phyloP scores from a whole-genome alignment of 2,797 vertebrate species.

The Rhinophrynus dorsalis region DNA sequence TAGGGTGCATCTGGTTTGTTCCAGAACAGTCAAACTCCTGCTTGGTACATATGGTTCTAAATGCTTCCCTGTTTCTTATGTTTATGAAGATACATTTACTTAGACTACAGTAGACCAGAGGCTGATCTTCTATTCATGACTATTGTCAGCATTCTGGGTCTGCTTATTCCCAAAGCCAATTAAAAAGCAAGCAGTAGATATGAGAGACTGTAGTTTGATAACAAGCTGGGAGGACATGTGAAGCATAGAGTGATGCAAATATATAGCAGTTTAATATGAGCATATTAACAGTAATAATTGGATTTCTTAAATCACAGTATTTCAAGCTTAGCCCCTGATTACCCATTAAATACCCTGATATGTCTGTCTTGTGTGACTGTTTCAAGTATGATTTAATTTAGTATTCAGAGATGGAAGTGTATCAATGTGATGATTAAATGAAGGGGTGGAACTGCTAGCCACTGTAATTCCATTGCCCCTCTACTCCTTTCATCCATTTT shows the following conservation, averaged over 20 bases:
- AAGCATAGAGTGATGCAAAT: slow-evolving; percentile 74
- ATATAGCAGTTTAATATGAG: slow-evolving; percentile 77
- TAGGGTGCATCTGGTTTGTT: too few relatives aligned
- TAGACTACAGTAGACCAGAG: not conserved
- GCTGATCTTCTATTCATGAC: slow-evolving; percentile 52
- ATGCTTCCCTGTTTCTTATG: not conserved
- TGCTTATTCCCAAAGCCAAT: slow-evolving; percentile 67
- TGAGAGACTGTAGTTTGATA: slow-evolving; percentile 62
- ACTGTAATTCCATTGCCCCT: not conserved
- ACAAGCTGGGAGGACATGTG: slow-evolving; percentile 67
- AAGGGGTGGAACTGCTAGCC: not conserved
- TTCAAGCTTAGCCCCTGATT: slow-evolving; percentile 64
- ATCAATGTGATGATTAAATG: slow-evolving; percentile 56
- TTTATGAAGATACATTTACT: not conserved
- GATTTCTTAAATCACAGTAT: slow-evolving; percentile 77
- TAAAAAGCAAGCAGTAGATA: slow-evolving; percentile 71
- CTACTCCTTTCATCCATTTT: not conserved
- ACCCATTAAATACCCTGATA: slow-evolving; percentile 64
- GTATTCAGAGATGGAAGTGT: slow-evolving; percentile 60
- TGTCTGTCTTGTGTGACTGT: slow-evolving; percentile 61
- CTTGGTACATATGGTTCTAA: not conserved
- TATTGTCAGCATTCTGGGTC: slow-evolving; percentile 59
- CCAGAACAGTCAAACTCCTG: too few relatives aligned
- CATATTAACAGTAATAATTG: slow-evolving; percentile 88
- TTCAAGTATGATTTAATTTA: slow-evolving; percentile 59